phyloP scores from a whole-genome alignment of 2,113 vertebrate species.

The Fulmarus glacialis region DNA sequence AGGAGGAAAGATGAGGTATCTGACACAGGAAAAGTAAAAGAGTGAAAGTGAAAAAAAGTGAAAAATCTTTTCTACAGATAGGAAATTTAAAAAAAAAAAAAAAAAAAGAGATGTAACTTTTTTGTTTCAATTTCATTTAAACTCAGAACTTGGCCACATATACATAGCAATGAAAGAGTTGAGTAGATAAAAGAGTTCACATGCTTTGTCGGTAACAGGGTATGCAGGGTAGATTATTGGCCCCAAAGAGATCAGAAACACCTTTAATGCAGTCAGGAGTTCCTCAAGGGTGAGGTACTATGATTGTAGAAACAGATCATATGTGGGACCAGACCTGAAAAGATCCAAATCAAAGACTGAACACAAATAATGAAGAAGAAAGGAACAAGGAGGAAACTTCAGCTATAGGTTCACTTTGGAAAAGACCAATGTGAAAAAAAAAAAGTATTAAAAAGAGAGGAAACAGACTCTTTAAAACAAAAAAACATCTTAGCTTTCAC shows the following conservation, averaged over 20 bases:
- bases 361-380: background rate
- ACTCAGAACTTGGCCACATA: background rate
- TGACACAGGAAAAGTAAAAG: background rate
- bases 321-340: background rate
- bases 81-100: background rate
- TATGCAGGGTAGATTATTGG: background rate
- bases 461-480: background rate
- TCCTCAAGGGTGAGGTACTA: background rate
- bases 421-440: background rate
- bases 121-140: background rate
- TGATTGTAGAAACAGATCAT: background rate
- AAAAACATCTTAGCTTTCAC: background rate
- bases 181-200: background rate
- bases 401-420: background rate
- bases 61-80: background rate
- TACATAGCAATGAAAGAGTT: background rate
- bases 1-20: background rate
- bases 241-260: background rate
- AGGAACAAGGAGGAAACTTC: background rate
- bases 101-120: background rate
- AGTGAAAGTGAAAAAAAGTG: background rate
- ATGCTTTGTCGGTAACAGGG: background rate
- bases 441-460: background rate
- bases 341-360: background rate
- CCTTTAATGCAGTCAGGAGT: background rate